A percentile compares a stretch with the other conserved stretches of the same genome.
These are phyloP conservation scores for Hipposideros armiger DNA, from an alignment of 2,113 vertebrate genomes.

Conservation along the genomic window DNA sequence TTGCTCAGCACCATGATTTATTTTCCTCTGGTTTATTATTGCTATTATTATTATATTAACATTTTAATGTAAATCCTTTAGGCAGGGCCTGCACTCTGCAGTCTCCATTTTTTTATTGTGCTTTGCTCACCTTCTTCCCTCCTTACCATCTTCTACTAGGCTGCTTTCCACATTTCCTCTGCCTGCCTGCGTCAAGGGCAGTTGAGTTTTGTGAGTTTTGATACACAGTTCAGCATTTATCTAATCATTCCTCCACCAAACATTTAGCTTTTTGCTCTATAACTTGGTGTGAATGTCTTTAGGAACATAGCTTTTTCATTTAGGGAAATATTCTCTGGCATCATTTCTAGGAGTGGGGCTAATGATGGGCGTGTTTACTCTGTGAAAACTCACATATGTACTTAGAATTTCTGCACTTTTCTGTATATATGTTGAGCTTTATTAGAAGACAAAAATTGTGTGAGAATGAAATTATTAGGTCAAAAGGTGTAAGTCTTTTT, in stretches of 20 bases:
- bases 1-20: not conserved
- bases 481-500: conserved; percentile 10
- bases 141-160: not conserved
- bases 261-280: not conserved
- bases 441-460: not conserved
- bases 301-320: not conserved
- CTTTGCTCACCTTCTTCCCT: not conserved
- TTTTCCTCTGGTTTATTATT: not conserved
- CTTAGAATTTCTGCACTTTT: not conserved
- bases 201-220: not conserved
- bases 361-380: not conserved
- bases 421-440: not conserved
- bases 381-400: not conserved
- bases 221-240: not conserved
- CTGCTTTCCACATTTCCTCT: not conserved
- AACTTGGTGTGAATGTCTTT: not conserved
- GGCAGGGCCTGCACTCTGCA: not conserved
- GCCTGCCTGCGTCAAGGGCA: not conserved
- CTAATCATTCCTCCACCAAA: not conserved
- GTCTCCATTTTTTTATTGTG: no score
- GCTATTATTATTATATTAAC: not conserved
- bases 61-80: not conserved
- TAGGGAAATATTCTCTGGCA: not conserved
- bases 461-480: not conserved
- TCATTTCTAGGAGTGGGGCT: not conserved